These are phyloP conservation scores for Rhadinocentrus ornatus DNA, from an alignment of 2,797 vertebrate species.

Conservation along the genomic window DNA sequence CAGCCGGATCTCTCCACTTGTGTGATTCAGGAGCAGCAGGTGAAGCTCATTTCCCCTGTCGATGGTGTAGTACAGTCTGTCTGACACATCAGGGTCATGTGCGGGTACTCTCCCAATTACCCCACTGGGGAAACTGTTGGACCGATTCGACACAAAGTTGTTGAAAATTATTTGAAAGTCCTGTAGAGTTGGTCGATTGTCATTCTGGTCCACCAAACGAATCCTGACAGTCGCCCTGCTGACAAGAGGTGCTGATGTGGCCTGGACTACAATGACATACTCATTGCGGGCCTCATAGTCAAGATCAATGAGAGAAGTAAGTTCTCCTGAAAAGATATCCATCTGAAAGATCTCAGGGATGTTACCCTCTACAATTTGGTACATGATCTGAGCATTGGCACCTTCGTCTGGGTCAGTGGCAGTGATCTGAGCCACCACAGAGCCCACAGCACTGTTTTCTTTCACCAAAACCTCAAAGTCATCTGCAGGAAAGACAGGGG, in stretches of 20 bases:
- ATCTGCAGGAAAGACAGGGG: constrained; percentile 94
- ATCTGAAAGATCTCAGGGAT: constrained; percentile 99
- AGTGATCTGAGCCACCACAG: constrained; percentile 94
- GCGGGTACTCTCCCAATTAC: constrained; percentile 95
- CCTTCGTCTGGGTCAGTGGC: constrained; percentile 95
- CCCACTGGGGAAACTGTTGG: constrained; percentile 95
- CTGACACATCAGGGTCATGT: constrained; percentile 94
- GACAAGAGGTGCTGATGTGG: constrained; percentile 97
- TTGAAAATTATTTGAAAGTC: constrained; percentile 99
- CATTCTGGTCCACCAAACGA: constrained; percentile 94
- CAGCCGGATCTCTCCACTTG: constrained; percentile 94
- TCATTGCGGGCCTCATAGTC: constrained; percentile 94
- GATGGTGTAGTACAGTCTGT: constrained; percentile 94
- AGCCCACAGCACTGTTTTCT: constrained; percentile 96
- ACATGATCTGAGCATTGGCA: constrained; percentile 97
- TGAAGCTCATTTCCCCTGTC: constrained; percentile 95
- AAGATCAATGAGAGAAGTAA: constrained; percentile 97
- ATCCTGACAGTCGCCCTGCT: constrained; percentile 96
- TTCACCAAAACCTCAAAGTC: constrained; percentile 96
- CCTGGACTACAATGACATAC: constrained; percentile 97
- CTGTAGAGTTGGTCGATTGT: constrained; percentile 93
- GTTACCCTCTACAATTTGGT: constrained; percentile 98
- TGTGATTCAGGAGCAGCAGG: constrained; percentile 95
- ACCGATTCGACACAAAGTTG: constrained; percentile 97
- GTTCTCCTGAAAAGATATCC: constrained; percentile 99